Percentiles rank a stretch among this genome's conserved stretches.
phyloP scores from a whole-genome alignment of 1,140 invertebrate species.

The Andrena cerasifolii region DNA sequence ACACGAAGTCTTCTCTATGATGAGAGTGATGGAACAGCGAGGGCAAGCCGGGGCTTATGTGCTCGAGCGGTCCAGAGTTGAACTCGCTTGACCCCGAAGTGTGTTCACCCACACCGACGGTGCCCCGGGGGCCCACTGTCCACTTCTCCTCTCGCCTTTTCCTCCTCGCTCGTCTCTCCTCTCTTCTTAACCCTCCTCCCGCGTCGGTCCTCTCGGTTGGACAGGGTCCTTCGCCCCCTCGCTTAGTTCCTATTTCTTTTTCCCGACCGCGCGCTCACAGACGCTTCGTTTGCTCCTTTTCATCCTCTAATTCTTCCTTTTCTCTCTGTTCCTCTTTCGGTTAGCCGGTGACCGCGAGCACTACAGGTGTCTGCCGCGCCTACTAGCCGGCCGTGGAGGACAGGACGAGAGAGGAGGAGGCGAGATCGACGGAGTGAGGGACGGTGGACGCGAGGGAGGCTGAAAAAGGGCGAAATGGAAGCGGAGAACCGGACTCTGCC shows the following conservation, averaged over 20 bases:
- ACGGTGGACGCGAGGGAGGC: slow-evolving; percentile 32
- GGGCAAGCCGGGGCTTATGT: slow-evolving; percentile 51
- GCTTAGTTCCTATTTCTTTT: slow-evolving; percentile 40
- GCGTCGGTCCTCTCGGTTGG: slow-evolving; percentile 4
- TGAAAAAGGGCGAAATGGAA: slow-evolving; percentile 66
- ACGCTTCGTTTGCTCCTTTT: slow-evolving; percentile 65
- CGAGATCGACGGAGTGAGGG: slow-evolving; percentile 3
- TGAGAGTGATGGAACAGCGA: slow-evolving; percentile 48
- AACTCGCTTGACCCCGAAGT: slow-evolving; percentile 73
- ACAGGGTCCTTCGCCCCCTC: not conserved
- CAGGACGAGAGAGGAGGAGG: slow-evolving; percentile 24
- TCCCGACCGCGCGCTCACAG: slow-evolving; percentile 56
- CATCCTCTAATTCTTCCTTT: slow-evolving; percentile 61
- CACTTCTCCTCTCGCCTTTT: slow-evolving; percentile 59
- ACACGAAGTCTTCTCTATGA: slow-evolving; percentile 30
- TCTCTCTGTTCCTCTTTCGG: slow-evolving; percentile 33
- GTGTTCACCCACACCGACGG: slow-evolving; percentile 73
- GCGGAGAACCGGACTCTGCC: slow-evolving; percentile 69
- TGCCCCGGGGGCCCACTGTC: slow-evolving; percentile 63
- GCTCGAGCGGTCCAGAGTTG: slow-evolving; percentile 63
- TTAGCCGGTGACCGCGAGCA: slow-evolving; percentile 51
- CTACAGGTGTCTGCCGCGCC: slow-evolving; percentile 72
- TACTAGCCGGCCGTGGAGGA: slow-evolving; percentile 42
- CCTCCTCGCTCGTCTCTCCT: slow-evolving; percentile 25
- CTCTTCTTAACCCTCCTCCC: too few relatives aligned